Percentiles rank a stretch among this genome's conserved stretches.
Conservation (phyloP, 2,797 vertebrate species). For the Squalus acanthias region DNA sequence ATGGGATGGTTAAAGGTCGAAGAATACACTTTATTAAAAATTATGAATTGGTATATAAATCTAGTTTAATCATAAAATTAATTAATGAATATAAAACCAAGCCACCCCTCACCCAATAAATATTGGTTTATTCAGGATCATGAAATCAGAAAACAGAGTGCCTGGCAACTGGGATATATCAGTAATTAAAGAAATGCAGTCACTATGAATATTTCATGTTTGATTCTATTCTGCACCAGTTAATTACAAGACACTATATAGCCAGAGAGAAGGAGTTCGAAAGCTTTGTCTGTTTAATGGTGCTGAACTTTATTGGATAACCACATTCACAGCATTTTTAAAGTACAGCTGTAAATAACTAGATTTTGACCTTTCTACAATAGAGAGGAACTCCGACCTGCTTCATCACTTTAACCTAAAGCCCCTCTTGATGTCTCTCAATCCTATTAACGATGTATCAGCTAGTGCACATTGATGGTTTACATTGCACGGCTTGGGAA, state of each 20-base stretch:
- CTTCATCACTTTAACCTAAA: background rate
- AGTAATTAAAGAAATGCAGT: slow-evolving; percentile 2
- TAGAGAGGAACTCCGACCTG: background rate
- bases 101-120: background rate
- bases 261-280: background rate
- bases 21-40: background rate
- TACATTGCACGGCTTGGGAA: background rate
- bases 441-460: background rate
- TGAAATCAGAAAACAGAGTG: background rate
- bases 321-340: background rate
- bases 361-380: background rate
- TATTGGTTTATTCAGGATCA: background rate
- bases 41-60: background rate
- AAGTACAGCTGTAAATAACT: background rate
- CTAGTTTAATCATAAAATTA: background rate
- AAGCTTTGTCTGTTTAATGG: background rate
- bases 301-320: background rate
- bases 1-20: background rate
- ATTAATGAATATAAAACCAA: background rate
- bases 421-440: background rate
- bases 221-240: background rate
- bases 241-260: background rate
- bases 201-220: background rate
- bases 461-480: background rate
- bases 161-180: background rate